Evolutionary conservation across 2,888 invertebrate species (phyloP), one percentile per base, ranked within the genome.

Genomic region (Teleiodes luculella): DNA sequence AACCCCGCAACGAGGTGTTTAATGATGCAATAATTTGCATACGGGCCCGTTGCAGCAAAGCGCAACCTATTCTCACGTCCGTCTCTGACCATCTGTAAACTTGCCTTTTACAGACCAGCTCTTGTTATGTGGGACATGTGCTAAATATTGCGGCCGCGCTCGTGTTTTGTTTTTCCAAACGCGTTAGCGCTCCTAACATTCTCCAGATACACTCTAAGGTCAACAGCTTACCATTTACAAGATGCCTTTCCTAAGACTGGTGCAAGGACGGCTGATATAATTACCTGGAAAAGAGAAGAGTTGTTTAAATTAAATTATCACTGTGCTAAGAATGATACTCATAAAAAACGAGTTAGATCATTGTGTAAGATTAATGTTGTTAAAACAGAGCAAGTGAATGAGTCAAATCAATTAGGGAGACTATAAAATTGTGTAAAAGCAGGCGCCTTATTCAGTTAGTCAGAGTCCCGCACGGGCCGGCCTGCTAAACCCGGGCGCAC

Each of bases 11-110:
- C 80, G 68, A 82, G 83, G 85, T 88, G 88, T 86, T 86, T 88
- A 89, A 89, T 86, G 88, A 88, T 84, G 82, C 83, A 80, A 83
- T 81, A 78, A 88, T 89, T 88, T 89, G 87, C 89, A 89, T 89
- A 85, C 78, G 70, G 68, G 73, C 72, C 76, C 74, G 77, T 76
- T 75, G 77, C 71, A 68, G 70, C 65, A 72, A 59, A 72, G 74
- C 71, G 62, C 74, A 59, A 74, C 64, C 83, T 80, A 86, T 88
- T 88, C 87, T 86, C 87, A 87, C 79, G 87, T 86, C 88, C 74
- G 76, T 84, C 80, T 70, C 57, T 67, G 56, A 61, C 57, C 67
- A 62, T 59, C 61, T 58, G 58, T 66, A 69, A 66, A 64, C 70
- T 71, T 76, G 71, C 83, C 83, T 79, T 84, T 70, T 83, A 81